These are phyloP conservation scores for Holacanthus passer DNA, from an alignment of 2,113 vertebrate species.

Conservation along the genomic window DNA sequence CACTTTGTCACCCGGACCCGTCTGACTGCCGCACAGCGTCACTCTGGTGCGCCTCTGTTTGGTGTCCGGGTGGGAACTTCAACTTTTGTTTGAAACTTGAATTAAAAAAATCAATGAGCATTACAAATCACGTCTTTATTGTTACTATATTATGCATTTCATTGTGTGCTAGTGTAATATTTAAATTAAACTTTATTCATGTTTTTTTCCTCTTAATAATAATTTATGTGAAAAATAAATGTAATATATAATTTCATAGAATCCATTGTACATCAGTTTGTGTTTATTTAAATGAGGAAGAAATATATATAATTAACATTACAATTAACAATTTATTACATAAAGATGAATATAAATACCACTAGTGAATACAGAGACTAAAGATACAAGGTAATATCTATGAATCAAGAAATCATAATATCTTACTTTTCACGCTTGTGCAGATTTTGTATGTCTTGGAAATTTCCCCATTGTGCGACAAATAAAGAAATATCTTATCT, in stretches of 20 bases:
- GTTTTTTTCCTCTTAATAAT: no score
- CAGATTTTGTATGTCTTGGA: no score
- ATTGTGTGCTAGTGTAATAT: neutral
- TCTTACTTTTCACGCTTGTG: no score
- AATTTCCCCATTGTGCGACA: no score
- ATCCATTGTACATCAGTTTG: neutral
- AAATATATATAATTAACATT: neutral
- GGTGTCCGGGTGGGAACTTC: constrained; percentile 64
- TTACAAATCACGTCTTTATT: neutral
- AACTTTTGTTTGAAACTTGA: neutral
- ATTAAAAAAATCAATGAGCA: neutral
- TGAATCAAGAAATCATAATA: no score
- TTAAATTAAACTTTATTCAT: no score
- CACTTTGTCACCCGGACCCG: constrained; percentile 70
- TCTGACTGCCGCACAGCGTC: constrained; percentile 57
- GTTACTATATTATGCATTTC: neutral
- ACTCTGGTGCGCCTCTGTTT: constrained; percentile 44
- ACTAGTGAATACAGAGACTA: neutral
- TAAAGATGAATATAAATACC: neutral
- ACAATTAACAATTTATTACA: neutral
- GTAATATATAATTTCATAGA: no score
- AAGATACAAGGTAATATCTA: neutral
- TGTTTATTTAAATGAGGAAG: neutral
- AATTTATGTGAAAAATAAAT: no score
- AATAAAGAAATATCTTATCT: no score